These are phyloP conservation scores for Chrosomus eos DNA, from an alignment of 2,797 vertebrate species.

Conservation along the genomic window DNA sequence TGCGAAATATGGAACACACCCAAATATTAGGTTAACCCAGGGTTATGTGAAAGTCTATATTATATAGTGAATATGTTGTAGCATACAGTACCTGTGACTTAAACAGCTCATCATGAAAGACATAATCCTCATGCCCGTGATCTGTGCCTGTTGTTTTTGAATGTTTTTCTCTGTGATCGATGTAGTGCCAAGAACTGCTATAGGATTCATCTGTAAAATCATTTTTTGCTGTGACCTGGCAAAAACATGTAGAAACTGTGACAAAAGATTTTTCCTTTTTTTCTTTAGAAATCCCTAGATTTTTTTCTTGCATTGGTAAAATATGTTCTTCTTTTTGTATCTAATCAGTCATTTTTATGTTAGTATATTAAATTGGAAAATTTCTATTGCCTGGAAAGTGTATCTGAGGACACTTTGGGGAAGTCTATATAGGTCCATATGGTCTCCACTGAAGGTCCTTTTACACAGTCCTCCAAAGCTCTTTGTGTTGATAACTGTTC, in stretches of 20 bases:
- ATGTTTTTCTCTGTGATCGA: constrained; percentile 65
- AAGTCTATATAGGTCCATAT: constrained; percentile 79
- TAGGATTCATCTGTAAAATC: constrained; percentile 90
- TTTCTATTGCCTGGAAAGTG: constrained; percentile 84
- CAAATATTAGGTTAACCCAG: not conserved
- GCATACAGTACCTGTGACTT: constrained; percentile 48
- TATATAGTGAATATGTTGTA: not conserved
- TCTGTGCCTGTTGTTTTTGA: constrained; percentile 53
- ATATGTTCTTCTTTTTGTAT: not conserved
- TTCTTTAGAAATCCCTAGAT: not conserved
- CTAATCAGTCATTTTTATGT: not conserved
- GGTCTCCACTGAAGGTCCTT: constrained; percentile 85
- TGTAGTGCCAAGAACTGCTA: constrained; percentile 89
- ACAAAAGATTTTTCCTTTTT: not conserved
- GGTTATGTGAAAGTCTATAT: not conserved
- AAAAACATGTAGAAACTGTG: not conserved
- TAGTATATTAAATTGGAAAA: not conserved
- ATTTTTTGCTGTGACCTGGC: constrained; percentile 85
- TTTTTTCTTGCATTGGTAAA: not conserved
- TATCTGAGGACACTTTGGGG: constrained; percentile 87
- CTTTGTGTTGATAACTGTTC: constrained; percentile 86
- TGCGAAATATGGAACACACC: not conserved
- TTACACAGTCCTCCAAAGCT: constrained; percentile 92
- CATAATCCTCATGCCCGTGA: constrained; percentile 39
- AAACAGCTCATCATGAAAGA: constrained; percentile 67